Percentiles rank a stretch among this genome's conserved stretches.
Evolutionary conservation across 2,797 vertebrate species (phyloP).

Genomic region (Leuciscus waleckii): DNA sequence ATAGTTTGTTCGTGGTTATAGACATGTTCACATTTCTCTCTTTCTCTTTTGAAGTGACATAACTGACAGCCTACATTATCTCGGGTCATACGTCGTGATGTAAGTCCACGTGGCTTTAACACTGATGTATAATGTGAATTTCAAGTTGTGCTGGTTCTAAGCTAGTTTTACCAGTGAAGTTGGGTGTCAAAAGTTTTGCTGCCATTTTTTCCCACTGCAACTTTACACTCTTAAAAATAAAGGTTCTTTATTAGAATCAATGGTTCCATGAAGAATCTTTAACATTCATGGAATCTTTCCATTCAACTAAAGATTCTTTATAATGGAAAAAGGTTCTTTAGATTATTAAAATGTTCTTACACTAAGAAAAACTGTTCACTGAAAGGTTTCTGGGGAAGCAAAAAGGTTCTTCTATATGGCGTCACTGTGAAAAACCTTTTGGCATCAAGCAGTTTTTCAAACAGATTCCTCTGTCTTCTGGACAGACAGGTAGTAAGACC

Average conservation of each 20-base stretch:
- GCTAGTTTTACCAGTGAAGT: not conserved
- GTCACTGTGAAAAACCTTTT: not conserved
- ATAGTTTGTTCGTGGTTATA: not conserved
- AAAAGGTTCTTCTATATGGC: not conserved
- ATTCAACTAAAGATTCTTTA: not conserved
- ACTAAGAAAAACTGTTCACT: not conserved
- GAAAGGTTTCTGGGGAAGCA: not conserved
- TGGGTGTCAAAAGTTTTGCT: not conserved
- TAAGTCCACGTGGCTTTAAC: not conserved
- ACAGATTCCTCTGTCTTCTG: not conserved
- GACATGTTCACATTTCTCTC: not conserved
- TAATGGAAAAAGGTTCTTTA: not conserved
- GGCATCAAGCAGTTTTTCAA: not conserved
- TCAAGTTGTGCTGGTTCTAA: constrained; percentile 14
- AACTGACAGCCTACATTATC: not conserved
- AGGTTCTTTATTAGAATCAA: not conserved
- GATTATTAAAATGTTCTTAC: not conserved
- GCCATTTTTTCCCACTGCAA: not conserved
- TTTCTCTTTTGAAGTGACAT: not conserved
- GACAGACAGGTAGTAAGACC: not conserved
- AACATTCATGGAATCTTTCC: not conserved
- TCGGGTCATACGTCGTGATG: not conserved
- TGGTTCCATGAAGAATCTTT: not conserved
- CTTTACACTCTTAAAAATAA: not conserved
- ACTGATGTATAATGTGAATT: not conserved